A percentile compares a stretch with the other conserved stretches of the same genome.
phyloP scores from a whole-genome alignment of 1,140 invertebrate genomes.

The Manduca sexta region DNA sequence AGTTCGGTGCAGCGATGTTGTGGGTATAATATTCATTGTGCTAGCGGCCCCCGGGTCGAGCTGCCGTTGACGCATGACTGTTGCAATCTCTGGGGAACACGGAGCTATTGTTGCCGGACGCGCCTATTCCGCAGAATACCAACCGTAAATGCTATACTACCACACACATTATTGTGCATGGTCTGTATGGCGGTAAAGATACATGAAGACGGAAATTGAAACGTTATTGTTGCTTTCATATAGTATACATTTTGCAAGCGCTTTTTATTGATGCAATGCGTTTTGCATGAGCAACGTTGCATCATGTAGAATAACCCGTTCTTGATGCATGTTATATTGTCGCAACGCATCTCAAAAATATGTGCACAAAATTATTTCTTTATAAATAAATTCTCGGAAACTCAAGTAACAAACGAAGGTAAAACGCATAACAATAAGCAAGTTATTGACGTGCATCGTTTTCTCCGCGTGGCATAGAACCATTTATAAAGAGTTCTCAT shows the following conservation, averaged over 20 bases:
- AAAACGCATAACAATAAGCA: conserved; percentile 31
- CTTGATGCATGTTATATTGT: too few relatives aligned
- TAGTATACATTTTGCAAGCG: too few relatives aligned
- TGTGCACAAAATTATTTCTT: not conserved
- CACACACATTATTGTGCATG: too few relatives aligned
- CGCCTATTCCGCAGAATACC: conserved; percentile 24
- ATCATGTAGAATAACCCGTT: too few relatives aligned
- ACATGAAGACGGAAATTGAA: too few relatives aligned
- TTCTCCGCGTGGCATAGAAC: conserved; percentile 16
- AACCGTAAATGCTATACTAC: not conserved
- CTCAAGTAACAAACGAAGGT: conserved; percentile 29
- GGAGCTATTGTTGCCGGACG: conserved; percentile 40
- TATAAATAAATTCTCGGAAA: conserved; percentile 20
- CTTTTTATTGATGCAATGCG: too few relatives aligned
- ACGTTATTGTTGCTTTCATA: too few relatives aligned
- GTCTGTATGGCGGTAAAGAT: too few relatives aligned
- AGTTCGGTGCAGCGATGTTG: conserved; percentile 33
- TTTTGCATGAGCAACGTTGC: too few relatives aligned
- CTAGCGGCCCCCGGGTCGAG: conserved; percentile 21
- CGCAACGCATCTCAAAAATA: too few relatives aligned
- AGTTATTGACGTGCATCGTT: conserved; percentile 30
- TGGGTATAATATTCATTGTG: conserved; percentile 37
- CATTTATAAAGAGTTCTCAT: conserved; percentile 34
- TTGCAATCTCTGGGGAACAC: conserved; percentile 38
- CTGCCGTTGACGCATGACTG: conserved; percentile 18